Conservation (phyloP, 1,140 invertebrate species). For the Brachionus asplanchnoidis region DNA sequence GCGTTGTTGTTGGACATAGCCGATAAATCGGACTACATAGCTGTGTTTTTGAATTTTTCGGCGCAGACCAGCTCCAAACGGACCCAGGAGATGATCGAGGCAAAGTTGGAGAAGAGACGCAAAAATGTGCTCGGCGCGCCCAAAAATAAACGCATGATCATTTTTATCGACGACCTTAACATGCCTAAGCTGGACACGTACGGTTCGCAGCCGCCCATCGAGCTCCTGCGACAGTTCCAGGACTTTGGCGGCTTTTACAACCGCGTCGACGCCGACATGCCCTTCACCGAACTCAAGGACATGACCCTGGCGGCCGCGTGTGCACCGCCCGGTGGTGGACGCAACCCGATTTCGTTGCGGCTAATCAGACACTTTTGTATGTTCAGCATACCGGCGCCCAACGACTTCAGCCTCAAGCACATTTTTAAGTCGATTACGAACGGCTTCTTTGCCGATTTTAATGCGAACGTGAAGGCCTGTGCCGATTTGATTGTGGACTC, state of each 20-base stretch:
- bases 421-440: slow-evolving; percentile 66
- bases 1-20: slow-evolving; percentile 66
- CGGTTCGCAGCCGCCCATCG: slow-evolving; percentile 56
- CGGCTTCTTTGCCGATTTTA: slow-evolving; percentile 66
- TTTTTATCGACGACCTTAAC: slow-evolving; percentile 61
- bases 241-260: slow-evolving; percentile 79
- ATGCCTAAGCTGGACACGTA: slow-evolving; percentile 58
- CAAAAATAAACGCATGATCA: slow-evolving; percentile 52
- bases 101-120: slow-evolving; percentile 57
- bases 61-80: slow-evolving; percentile 73
- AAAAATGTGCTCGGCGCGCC: slow-evolving; percentile 54
- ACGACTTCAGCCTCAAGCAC: slow-evolving; percentile 56
- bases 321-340: slow-evolving; percentile 58
- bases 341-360: slow-evolving; percentile 55
- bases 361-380: slow-evolving; percentile 58
- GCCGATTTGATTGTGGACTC: slow-evolving; percentile 54
- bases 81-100: slow-evolving; percentile 58
- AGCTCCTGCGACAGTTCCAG: slow-evolving; percentile 67
- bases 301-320: slow-evolving; percentile 56
- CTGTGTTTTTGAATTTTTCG: slow-evolving; percentile 76
- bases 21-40: slow-evolving; percentile 63
- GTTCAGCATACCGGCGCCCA: slow-evolving; percentile 55
- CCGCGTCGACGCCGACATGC: slow-evolving; percentile 67
- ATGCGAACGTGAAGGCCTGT: slow-evolving; percentile 57
- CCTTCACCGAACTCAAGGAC: slow-evolving; percentile 70